Conservation (phyloP, 2,797 vertebrate species). For the Enteromius paludinosus region DNA sequence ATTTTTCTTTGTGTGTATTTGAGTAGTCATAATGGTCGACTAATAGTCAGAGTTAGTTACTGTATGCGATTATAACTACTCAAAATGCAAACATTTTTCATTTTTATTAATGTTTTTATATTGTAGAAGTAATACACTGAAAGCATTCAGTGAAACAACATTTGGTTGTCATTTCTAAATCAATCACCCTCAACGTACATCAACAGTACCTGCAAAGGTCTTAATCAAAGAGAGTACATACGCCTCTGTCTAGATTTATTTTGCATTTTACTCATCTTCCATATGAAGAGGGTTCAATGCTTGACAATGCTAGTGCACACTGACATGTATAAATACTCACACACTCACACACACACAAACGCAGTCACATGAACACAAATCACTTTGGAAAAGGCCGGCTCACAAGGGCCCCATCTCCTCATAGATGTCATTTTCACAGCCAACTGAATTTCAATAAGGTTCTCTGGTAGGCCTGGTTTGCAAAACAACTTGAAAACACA, state of each 20-base stretch:
- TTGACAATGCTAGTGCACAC: background rate
- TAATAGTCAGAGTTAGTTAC: too few relatives aligned
- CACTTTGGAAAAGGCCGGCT: conserved; percentile 4
- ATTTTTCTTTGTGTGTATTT: background rate
- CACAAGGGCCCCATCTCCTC: conserved; percentile 20
- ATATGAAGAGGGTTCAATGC: background rate
- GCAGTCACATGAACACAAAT: background rate
- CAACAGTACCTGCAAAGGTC: background rate
- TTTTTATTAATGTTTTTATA: background rate
- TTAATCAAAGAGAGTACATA: background rate
- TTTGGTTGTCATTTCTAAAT: background rate
- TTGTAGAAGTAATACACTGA: background rate
- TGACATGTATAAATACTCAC: background rate
- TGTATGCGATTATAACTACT: too few relatives aligned
- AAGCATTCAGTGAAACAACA: background rate
- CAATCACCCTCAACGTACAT: background rate
- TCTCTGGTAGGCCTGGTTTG: conserved; percentile 5
- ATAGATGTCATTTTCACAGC: conserved; percentile 22
- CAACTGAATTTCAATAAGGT: conserved; percentile 28
- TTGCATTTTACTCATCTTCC: background rate
- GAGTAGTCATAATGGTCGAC: background rate
- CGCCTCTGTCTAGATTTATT: background rate
- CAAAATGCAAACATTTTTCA: background rate
- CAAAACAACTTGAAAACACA: conserved; percentile 15
- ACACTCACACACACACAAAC: background rate